phyloP scores from a whole-genome alignment of 2,888 invertebrate genomes.

The Micropterix aruncella region DNA sequence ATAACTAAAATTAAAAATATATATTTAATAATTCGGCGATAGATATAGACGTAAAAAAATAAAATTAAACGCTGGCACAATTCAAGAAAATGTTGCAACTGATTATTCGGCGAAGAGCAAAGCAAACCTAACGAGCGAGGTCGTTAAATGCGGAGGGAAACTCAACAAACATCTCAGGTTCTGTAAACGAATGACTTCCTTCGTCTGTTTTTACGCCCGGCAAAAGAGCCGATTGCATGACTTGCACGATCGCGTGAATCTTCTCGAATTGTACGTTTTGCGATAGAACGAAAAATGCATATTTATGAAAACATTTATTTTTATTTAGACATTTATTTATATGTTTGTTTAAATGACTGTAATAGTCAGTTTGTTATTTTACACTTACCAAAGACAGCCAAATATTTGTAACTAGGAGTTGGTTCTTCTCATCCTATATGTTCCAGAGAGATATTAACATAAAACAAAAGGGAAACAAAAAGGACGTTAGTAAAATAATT shows the following conservation, averaged over 20 bases:
- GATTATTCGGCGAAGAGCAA: no score
- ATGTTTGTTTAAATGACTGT: conserved; percentile 1
- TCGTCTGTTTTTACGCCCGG: no score
- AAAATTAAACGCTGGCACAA: no score
- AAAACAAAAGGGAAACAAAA: conserved; percentile 55
- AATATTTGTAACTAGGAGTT: conserved; percentile 89
- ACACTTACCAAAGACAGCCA: conserved; percentile 92
- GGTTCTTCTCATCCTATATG: conserved; percentile 87
- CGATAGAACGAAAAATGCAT: conserved; percentile 14
- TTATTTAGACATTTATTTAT: not conserved
- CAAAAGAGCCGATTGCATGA: no score
- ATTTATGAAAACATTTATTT: conserved; percentile 5
- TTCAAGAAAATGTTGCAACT: no score
- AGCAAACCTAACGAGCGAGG: no score
- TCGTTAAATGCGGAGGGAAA: no score
- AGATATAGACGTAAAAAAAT: no score
- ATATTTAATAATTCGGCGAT: conserved; percentile 8
- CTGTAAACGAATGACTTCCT: no score
- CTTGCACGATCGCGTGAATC: no score
- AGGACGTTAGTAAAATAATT: conserved; percentile 21
- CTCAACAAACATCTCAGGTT: no score
- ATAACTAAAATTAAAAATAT: conserved; percentile 7
- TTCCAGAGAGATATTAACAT: conserved; percentile 24
- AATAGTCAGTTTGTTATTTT: conserved; percentile 26
- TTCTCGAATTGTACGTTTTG: conserved; percentile 16